Conservation (phyloP, 2,888 invertebrate species). For the Anodontia alba region DNA sequence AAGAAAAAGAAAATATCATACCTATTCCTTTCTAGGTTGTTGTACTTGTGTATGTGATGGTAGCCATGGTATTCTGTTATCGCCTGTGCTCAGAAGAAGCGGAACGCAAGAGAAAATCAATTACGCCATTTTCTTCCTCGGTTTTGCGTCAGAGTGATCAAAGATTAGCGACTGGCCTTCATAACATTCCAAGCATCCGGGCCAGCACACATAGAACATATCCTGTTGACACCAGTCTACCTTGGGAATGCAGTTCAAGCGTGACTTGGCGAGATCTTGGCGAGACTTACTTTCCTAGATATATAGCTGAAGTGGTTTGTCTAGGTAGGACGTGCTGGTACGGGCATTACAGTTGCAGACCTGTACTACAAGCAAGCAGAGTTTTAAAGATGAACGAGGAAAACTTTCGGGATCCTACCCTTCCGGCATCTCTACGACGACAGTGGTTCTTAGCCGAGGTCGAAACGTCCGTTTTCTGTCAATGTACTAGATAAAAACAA, state of each 20-base stretch:
- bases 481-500: neutral
- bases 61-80: no score
- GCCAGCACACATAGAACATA: no score
- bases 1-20: no score
- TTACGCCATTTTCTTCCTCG: no score
- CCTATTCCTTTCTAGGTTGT: no score
- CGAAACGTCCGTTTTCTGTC: neutral
- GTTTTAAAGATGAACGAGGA: neutral
- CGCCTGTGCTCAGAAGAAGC: no score
- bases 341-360: neutral
- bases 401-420: neutral
- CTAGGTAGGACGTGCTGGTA: neutral
- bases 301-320: neutral
- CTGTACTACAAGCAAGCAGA: neutral
- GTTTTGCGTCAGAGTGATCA: no score
- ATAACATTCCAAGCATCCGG: no score
- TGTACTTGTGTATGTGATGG: no score
- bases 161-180: no score
- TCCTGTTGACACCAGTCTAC: neutral
- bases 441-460: neutral
- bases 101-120: no score
- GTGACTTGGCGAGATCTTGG: conserved; percentile 4
- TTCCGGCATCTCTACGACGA: neutral
- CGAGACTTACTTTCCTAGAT: neutral
- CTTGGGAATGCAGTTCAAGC: neutral